Conservation (phyloP, 2,797 vertebrate genomes). For the Percopsis omiscomaycus region DNA sequence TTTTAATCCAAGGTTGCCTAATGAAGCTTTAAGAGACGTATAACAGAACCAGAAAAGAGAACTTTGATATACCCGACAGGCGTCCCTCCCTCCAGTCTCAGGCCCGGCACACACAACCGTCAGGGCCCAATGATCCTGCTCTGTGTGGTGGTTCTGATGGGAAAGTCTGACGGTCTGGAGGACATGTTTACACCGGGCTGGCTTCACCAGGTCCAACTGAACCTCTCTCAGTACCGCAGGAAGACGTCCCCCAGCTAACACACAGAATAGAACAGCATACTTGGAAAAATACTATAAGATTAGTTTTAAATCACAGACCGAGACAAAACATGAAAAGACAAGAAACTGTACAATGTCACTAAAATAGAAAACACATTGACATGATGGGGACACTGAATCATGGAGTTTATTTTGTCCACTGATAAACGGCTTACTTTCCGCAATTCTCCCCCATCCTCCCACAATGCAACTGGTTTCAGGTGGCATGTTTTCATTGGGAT, state of each 20-base stretch:
- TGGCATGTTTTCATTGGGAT: conserved; percentile 75
- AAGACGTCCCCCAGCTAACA: conserved; percentile 73
- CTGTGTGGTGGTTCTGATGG: background rate
- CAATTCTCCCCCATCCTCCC: conserved; percentile 83
- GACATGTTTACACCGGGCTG: conserved; percentile 71
- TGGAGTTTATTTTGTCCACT: too few species aligned
- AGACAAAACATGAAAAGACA: background rate
- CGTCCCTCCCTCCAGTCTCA: conserved; percentile 83
- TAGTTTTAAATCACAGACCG: background rate
- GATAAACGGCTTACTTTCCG: conserved; percentile 77
- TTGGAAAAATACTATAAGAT: background rate
- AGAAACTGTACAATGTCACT: background rate
- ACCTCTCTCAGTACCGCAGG: conserved; percentile 80
- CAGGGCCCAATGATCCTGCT: conserved; percentile 33
- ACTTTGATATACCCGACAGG: conserved; percentile 82
- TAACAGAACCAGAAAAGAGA: background rate
- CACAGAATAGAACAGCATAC: background rate
- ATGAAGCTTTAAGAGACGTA: too few species aligned
- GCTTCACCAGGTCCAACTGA: conserved; percentile 77
- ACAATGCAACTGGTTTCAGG: conserved; percentile 78
- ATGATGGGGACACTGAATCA: too few species aligned
- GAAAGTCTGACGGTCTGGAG: conserved; percentile 73
- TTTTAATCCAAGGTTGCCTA: too few species aligned
- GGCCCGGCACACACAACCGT: conserved; percentile 86
- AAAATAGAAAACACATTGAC: too few species aligned